Evolutionary conservation across 2,888 invertebrate genomes (phyloP).

Genomic region (Petrolisthes manimaculis): DNA sequence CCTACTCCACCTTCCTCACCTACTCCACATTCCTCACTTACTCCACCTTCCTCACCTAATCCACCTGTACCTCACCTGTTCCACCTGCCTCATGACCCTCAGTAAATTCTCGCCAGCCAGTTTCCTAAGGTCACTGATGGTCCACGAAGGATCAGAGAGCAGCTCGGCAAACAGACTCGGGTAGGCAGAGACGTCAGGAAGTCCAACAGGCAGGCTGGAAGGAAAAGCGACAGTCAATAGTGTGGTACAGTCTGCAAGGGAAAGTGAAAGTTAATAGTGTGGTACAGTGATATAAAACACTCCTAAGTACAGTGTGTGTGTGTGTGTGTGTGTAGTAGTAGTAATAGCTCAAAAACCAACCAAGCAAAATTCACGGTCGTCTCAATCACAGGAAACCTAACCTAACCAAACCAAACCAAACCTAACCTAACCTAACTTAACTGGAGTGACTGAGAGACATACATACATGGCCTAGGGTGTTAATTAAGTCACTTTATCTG

Average conservation of each 20-base stretch:
- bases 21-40: not conserved
- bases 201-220: slow-evolving; percentile 82
- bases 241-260: not conserved
- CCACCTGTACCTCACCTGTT: slow-evolving; percentile 72
- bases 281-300: not conserved
- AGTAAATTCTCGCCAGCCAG: slow-evolving; percentile 83
- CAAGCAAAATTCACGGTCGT: too few relatives aligned
- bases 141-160: slow-evolving; percentile 83
- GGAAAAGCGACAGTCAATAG: not conserved
- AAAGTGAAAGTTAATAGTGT: not conserved
- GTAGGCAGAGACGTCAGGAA: slow-evolving; percentile 85
- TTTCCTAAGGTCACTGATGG: slow-evolving; percentile 81
- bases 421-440: too few relatives aligned
- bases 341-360: too few relatives aligned
- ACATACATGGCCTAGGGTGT: too few relatives aligned
- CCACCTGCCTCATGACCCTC: slow-evolving; percentile 80
- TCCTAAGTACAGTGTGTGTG: too few relatives aligned
- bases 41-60: not conserved
- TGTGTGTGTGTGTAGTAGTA: too few relatives aligned
- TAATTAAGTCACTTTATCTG: too few relatives aligned
- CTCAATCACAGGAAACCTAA: too few relatives aligned
- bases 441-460: too few relatives aligned
- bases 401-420: too few relatives aligned
- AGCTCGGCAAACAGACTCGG: slow-evolving; percentile 83
- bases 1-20: not conserved